Evolutionary conservation across 2,888 invertebrate species (phyloP).

Genomic region (Myathropa florea): DNA sequence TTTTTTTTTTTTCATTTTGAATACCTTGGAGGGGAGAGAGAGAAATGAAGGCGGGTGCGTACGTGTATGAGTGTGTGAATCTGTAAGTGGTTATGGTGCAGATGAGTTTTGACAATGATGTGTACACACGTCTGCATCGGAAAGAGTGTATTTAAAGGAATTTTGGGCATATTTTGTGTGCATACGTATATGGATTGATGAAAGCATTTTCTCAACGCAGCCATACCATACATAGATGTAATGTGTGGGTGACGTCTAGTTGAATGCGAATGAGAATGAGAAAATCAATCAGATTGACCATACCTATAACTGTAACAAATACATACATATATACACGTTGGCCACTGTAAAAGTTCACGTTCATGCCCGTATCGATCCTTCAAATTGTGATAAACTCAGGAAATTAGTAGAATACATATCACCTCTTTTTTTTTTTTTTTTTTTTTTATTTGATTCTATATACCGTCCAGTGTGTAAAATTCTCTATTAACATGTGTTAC

Average conservation of each 20-base stretch:
- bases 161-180: not conserved
- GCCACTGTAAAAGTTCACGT: slow-evolving; percentile 69
- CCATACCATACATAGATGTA: not conserved
- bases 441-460: not conserved
- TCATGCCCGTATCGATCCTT: slow-evolving; percentile 37
- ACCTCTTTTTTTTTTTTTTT: no score
- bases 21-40: not conserved
- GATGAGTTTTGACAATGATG: not conserved
- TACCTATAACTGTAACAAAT: slow-evolving; percentile 40
- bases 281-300: not conserved
- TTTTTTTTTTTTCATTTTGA: not conserved
- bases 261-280: not conserved
- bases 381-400: not conserved
- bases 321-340: slow-evolving; percentile 48
- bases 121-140: not conserved
- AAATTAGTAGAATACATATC: not conserved
- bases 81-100: not conserved
- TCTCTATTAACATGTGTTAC: not conserved
- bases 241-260: not conserved
- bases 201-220: no score
- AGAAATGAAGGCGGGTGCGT: not conserved
- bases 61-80: not conserved
- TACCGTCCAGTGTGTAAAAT: not conserved
- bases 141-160: not conserved
- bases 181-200: not conserved